phyloP scores from a whole-genome alignment of 2,888 invertebrate genomes.

The Drosophila engyochracea region DNA sequence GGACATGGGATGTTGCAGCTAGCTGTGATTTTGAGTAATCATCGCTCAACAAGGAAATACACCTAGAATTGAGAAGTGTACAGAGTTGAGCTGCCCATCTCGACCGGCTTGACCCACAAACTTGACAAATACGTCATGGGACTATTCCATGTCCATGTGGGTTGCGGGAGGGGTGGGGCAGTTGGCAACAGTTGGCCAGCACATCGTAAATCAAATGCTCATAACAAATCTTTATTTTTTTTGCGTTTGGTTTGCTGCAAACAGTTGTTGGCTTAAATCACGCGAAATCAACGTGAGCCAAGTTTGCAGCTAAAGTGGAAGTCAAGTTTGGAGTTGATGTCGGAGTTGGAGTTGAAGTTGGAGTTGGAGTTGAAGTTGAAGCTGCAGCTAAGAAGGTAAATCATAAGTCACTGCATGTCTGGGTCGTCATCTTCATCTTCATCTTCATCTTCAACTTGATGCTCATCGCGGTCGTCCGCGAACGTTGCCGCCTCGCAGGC shows the following conservation, averaged over 20 bases:
- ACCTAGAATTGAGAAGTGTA: conserved; percentile 36
- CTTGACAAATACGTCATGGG: conserved; percentile 77
- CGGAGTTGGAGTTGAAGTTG: conserved; percentile 21
- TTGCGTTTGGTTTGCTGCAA: conserved; percentile 21
- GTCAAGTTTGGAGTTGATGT: conserved; percentile 29
- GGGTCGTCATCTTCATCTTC: conserved; percentile 72
- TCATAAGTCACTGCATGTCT: conserved; percentile 81
- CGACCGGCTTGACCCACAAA: conserved; percentile 73
- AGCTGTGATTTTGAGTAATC: conserved; percentile 80
- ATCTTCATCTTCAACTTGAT: conserved; percentile 39
- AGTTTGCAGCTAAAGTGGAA: background rate
- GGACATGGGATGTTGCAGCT: conserved; percentile 32
- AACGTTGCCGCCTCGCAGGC: conserved; percentile 70
- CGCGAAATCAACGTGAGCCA: conserved; percentile 58
- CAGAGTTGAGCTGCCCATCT: conserved; percentile 17
- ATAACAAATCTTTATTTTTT: conserved; percentile 47
- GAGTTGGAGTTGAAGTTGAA: conserved; percentile 1
- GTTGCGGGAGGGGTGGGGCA: conserved; percentile 11
- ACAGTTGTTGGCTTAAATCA: conserved; percentile 63
- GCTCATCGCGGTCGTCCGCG: conserved; percentile 16
- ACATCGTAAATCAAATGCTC: conserved; percentile 80
- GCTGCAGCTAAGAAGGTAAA: conserved; percentile 69
- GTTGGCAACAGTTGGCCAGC: conserved; percentile 41
- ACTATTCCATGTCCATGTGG: conserved; percentile 38
- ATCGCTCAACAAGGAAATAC: conserved; percentile 74